Evolutionary conservation across 23 tunicate species (phyloP).

Genomic region (Styela plicata): DNA sequence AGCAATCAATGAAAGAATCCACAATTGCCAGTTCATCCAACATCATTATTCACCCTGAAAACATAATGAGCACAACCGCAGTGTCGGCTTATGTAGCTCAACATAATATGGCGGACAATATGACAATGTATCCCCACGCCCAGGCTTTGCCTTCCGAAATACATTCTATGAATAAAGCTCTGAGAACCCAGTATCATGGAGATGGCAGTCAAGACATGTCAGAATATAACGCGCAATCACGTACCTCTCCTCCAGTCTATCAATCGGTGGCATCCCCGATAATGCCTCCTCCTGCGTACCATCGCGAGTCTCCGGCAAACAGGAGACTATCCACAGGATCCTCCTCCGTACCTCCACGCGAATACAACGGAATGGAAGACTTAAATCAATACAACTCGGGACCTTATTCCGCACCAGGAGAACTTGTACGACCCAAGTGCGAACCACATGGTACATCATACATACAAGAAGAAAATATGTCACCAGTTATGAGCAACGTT

Average conservation of each 20-base stretch:
- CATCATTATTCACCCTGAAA: not conserved
- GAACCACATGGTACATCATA: not conserved
- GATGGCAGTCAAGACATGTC: not conserved
- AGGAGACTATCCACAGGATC: conserved; percentile 10
- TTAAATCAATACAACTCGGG: not conserved
- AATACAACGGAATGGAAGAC: not conserved
- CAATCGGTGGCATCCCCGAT: not conserved
- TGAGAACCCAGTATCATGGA: not conserved
- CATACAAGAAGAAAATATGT: not conserved
- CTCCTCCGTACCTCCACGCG: not conserved
- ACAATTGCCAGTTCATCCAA: not conserved
- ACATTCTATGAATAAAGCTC: not conserved
- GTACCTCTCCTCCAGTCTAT: not conserved
- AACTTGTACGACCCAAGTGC: not conserved
- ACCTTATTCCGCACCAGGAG: conserved; percentile 8
- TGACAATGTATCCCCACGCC: not conserved
- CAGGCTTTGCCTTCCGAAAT: not conserved
- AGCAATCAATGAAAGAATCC: not conserved
- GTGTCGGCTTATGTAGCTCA: not conserved
- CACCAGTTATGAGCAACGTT: not conserved
- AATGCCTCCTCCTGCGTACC: not conserved
- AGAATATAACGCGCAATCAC: not conserved
- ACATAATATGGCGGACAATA: not conserved
- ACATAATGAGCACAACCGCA: conserved; percentile 6
- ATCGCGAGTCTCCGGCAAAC: not conserved